These are phyloP conservation scores for Morus bassanus DNA, from an alignment of 2,797 vertebrate genomes.

Conservation along the genomic window DNA sequence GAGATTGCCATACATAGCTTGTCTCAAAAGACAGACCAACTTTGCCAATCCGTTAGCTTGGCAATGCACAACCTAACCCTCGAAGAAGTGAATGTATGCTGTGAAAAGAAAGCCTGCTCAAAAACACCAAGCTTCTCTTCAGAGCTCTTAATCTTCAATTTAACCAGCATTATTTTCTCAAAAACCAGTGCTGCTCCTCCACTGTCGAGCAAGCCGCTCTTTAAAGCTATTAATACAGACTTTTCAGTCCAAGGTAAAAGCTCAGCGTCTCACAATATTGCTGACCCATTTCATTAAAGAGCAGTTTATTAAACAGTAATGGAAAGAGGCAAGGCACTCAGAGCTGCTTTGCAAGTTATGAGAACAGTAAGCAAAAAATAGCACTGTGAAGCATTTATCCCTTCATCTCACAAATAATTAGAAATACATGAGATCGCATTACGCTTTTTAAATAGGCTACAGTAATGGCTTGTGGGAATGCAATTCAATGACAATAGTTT, in stretches of 20 bases:
- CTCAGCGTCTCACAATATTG: not conserved
- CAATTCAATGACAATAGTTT: slow-evolving; percentile 30
- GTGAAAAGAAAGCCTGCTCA: not conserved
- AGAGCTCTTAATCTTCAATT: not conserved
- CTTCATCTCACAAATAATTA: slow-evolving; percentile 29
- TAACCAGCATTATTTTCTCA: not conserved
- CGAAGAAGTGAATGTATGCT: not conserved
- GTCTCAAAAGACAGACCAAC: not conserved
- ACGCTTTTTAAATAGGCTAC: slow-evolving; percentile 22
- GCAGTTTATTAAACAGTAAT: not conserved
- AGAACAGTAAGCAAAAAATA: not conserved
- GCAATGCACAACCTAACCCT: not conserved
- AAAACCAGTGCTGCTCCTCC: not conserved
- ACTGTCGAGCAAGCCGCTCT: not conserved
- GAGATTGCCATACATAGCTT: not conserved
- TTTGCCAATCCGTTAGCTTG: not conserved
- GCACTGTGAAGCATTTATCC: not conserved
- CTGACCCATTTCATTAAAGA: not conserved
- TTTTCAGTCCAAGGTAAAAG: not conserved
- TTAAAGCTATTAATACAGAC: not conserved
- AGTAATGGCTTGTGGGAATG: slow-evolving; percentile 31
- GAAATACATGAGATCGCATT: not conserved
- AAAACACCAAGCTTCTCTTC: not conserved
- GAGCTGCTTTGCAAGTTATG: not conserved
- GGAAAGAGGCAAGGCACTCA: not conserved